Evolutionary conservation across 2,888 invertebrate species (phyloP).

Genomic region (Gandaritis pyraliata): DNA sequence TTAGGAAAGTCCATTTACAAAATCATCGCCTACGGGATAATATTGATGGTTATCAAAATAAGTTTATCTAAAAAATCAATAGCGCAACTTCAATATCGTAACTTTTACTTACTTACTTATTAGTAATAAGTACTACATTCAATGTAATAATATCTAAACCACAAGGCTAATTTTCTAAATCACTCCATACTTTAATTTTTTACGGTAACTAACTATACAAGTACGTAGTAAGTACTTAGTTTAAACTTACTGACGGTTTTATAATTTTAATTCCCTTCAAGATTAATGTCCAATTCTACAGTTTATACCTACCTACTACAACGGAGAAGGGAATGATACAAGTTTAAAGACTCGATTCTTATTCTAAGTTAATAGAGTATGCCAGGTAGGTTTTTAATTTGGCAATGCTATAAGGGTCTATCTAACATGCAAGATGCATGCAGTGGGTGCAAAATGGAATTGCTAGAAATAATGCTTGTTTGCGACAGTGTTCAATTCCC

Average conservation of each 20-base stretch:
- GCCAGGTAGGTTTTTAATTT: background rate
- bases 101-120: conserved; percentile 50
- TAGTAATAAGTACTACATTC: conserved; percentile 56
- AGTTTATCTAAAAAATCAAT: conserved; percentile 71
- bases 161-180: conserved; percentile 66
- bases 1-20: conserved; percentile 57
- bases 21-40: conserved; percentile 57
- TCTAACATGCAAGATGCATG: conserved; percentile 5
- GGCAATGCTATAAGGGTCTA: background rate
- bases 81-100: conserved; percentile 15
- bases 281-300: no score
- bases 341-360: background rate
- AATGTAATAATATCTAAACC: conserved; percentile 70
- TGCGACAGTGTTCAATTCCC: conserved; percentile 25
- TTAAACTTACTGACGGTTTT: no score
- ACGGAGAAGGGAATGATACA: no score
- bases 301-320: no score
- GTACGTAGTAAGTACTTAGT: background rate
- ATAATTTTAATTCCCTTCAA: no score
- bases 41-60: conserved; percentile 76
- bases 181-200: conserved; percentile 47
- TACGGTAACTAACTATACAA: conserved; percentile 45
- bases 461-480: conserved; percentile 28
- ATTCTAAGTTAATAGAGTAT: background rate
- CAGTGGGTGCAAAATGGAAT: conserved; percentile 18